phyloP scores from a whole-genome alignment of 2,113 vertebrate genomes.

The Pedetes capensis region DNA sequence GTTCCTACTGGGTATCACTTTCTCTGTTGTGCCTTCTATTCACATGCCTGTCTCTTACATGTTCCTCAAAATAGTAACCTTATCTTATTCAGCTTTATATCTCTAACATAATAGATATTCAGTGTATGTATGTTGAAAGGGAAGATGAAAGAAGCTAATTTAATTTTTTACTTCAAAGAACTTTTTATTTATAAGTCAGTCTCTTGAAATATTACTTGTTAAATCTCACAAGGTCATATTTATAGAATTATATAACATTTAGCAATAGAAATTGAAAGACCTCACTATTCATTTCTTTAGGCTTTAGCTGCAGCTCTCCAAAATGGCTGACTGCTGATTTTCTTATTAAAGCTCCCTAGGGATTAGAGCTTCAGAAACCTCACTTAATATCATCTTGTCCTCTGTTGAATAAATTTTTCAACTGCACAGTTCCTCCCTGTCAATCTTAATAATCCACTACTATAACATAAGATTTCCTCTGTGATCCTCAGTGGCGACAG shows the following conservation, averaged over 20 bases:
- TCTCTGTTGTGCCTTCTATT: not conserved
- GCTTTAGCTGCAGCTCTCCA: not conserved
- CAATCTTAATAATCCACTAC: constrained; percentile 21
- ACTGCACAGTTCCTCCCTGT: not conserved
- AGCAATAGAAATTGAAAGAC: constrained; percentile 1
- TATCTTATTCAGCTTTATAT: not conserved
- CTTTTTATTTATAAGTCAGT: not conserved
- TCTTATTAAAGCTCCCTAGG: constrained; percentile 19
- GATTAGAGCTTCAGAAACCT: constrained; percentile 11
- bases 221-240: not conserved
- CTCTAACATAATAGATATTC: not conserved
- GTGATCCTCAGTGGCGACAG: not conserved
- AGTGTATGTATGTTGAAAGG: not conserved
- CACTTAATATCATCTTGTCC: constrained; percentile 1
- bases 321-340: not conserved
- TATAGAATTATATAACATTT: not conserved
- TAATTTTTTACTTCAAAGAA: not conserved
- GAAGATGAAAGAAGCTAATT: not conserved
- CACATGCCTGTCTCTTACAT: not conserved
- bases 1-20: not conserved
- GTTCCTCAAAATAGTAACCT: not conserved
- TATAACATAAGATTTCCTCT: not conserved
- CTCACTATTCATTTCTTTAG: not conserved
- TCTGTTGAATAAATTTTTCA: not conserved
- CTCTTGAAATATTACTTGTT: not conserved